phyloP scores from a whole-genome alignment of 1,140 invertebrate species.

The Lepidostoma basale region DNA sequence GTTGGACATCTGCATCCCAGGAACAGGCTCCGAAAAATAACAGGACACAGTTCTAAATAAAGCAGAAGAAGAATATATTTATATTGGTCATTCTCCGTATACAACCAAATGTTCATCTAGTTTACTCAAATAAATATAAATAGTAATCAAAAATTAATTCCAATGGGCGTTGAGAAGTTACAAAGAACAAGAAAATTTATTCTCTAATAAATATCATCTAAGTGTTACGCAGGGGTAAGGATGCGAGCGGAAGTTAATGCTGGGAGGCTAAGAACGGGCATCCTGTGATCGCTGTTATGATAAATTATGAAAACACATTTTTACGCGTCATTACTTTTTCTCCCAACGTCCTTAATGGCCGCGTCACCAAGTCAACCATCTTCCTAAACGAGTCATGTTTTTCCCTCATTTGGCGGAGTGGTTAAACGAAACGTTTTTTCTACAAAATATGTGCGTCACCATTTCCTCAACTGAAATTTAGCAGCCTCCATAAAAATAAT shows the following conservation, averaged over 20 bases:
- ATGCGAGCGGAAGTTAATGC: background rate
- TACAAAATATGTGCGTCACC: constrained; percentile 17
- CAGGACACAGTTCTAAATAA: too few relatives aligned
- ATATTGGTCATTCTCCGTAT: too few relatives aligned
- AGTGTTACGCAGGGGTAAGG: background rate
- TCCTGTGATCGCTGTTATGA: constrained; percentile 6
- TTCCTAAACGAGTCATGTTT: constrained; percentile 25
- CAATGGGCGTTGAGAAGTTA: too few relatives aligned
- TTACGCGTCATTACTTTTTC: constrained; percentile 19
- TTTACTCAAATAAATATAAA: too few relatives aligned
- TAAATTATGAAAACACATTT: constrained; percentile 27
- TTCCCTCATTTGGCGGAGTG: constrained; percentile 6
- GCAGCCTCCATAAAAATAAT: too few relatives aligned
- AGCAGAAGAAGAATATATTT: too few relatives aligned
- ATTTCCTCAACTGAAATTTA: background rate
- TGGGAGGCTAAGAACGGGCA: constrained; percentile 4
- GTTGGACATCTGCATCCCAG: too few relatives aligned
- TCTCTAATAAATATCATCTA: too few relatives aligned
- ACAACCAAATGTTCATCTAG: too few relatives aligned
- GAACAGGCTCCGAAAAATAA: too few relatives aligned
- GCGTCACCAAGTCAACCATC: constrained; percentile 23
- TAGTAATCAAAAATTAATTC: too few relatives aligned
- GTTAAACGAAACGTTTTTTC: constrained; percentile 4
- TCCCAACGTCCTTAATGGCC: constrained; percentile 8
- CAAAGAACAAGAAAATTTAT: too few relatives aligned